Evolutionary conservation across 2,888 invertebrate genomes (phyloP), one percentile per base, ranked within the genome.

Genomic region (Monopis laevigella): DNA sequence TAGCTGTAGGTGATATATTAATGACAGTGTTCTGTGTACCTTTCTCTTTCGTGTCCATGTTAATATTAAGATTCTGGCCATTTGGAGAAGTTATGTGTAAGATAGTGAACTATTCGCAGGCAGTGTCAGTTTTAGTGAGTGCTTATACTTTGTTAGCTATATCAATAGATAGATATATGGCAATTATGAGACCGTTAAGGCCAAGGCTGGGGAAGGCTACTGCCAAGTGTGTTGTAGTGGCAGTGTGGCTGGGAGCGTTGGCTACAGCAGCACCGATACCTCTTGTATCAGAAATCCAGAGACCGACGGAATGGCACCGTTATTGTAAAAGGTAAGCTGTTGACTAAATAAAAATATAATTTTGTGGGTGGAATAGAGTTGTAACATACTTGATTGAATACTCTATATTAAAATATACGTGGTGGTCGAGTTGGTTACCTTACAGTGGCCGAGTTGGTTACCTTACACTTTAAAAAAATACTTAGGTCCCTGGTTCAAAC

Each of bases 1-100:
- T 96, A 48, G 94, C 96, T 0, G 82, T 94, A 27, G 93, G 96
- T 28, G 96, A 96, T 62, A 88, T 96, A 45, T 72, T 96, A 43
- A 94, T 96, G 88, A 91, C 94, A 0, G 59, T 93, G 16, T 89
- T 96, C 55, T 96, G 96, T 68, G 90, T 96, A 47, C 96, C 96
- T 2, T 95, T 95, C 58, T 90, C 93, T 2, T 94, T 93, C 56
- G 86, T 94, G 17, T 87, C 93, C 8, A 88, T 88, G 54, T 74
- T 92, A 39, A 81, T 95, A 49, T 78, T 93, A 29, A 87, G 88
- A 57, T 89, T 92, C 59, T 96, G 96, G 96, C 93, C 94, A 0
- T 96, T 96, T 59, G 94, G 94, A 1, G 74, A 81, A 12, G 74
- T 87, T 27, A 84, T 96, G 70, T 96, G 96, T 63, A 88, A 90